These are phyloP conservation scores for Patella pellucida DNA, from an alignment of 2,888 invertebrate genomes.

Conservation along the genomic window DNA sequence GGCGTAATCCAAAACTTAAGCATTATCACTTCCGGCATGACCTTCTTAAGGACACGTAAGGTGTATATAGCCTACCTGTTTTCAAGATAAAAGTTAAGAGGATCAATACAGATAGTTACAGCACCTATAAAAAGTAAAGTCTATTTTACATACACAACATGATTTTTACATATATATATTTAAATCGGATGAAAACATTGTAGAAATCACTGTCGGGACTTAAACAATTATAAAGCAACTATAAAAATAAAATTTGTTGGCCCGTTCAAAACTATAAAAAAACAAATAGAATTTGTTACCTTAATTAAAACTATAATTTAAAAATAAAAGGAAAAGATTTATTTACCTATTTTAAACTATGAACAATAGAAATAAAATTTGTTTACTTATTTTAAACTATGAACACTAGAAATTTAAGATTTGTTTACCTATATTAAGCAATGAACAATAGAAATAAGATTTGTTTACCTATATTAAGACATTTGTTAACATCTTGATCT, in stretches of 20 bases:
- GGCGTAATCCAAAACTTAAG: too few species aligned
- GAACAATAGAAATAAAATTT: background rate
- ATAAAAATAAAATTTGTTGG: too few species aligned
- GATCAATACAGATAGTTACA: slow-evolving; percentile 65
- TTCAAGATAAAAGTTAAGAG: slow-evolving; percentile 59
- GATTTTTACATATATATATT: too few species aligned
- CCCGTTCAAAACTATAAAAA: background rate
- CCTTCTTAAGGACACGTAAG: too few species aligned
- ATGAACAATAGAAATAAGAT: background rate
- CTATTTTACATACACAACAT: background rate
- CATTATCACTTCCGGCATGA: too few species aligned
- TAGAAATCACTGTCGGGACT: too few species aligned
- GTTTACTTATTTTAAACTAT: slow-evolving; percentile 51
- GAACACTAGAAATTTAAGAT: too few species aligned
- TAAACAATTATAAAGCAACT: too few species aligned
- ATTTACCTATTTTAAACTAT: background rate
- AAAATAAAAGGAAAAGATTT: too few species aligned
- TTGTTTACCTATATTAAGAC: slow-evolving; percentile 54
- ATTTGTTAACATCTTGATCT: slow-evolving; percentile 50
- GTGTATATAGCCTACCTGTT: slow-evolving; percentile 48
- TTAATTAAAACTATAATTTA: slow-evolving; percentile 44
- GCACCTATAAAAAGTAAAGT: slow-evolving; percentile 50
- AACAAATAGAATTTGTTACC: slow-evolving; percentile 31
- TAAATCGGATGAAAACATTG: too few species aligned
- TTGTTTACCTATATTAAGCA: too few species aligned